phyloP scores from a whole-genome alignment of 2,113 vertebrate genomes.

The Menura novaehollandiae region DNA sequence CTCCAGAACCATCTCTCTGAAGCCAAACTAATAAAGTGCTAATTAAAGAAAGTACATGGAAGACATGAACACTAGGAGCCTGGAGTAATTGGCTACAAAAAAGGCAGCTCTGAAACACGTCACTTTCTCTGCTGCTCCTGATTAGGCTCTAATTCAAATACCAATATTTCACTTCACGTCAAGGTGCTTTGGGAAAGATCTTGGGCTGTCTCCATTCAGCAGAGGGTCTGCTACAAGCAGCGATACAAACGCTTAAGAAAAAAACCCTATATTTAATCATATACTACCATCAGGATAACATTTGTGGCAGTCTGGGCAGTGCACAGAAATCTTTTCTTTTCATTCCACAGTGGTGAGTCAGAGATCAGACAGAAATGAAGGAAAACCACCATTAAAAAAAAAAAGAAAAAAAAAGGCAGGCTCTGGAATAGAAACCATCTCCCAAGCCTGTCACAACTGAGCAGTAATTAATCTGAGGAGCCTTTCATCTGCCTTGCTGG shows the following conservation, averaged over 20 bases:
- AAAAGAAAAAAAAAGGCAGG: neutral
- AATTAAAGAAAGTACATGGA: slow-evolving; percentile 87
- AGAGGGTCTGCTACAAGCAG: slow-evolving; percentile 61
- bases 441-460: neutral
- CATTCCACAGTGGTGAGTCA: slow-evolving; percentile 50
- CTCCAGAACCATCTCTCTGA: slow-evolving; percentile 69
- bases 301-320: neutral
- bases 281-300: slow-evolving; percentile 20
- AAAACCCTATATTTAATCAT: slow-evolving; percentile 56
- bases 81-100: slow-evolving; percentile 89
- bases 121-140: slow-evolving; percentile 74
- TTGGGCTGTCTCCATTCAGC: slow-evolving; percentile 35
- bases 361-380: slow-evolving; percentile 35
- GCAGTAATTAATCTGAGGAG: slow-evolving; percentile 50
- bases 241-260: slow-evolving; percentile 29
- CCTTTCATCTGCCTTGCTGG: slow-evolving; percentile 2
- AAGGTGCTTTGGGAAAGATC: slow-evolving; percentile 68
- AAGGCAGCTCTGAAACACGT: slow-evolving; percentile 79
- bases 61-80: slow-evolving; percentile 85
- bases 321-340: slow-evolving; percentile 28
- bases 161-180: slow-evolving; percentile 80
- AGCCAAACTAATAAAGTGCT: slow-evolving; percentile 83
- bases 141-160: slow-evolving; percentile 87
- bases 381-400: neutral
- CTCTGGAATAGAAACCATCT: neutral